A percentile compares a stretch with the other conserved stretches of the same genome.
Conservation (phyloP, 2,113 vertebrate genomes). For the Tricholaema leucomelas region DNA sequence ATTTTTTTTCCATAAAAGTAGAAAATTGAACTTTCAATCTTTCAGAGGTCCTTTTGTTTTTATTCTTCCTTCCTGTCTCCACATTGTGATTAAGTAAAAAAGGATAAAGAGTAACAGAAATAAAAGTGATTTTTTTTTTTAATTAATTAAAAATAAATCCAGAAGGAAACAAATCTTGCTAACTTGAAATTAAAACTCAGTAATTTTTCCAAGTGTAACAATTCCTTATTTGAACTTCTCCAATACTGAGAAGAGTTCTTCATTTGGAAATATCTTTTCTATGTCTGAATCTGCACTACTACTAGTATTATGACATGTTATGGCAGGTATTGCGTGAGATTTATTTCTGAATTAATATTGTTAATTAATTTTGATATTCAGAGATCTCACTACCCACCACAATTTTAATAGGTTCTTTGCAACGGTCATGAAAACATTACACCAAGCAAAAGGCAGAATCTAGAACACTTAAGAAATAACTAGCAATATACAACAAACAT, state of each 20-base stretch:
- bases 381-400: too few relatives aligned
- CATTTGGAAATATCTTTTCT: not conserved
- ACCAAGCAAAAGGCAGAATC: too few relatives aligned
- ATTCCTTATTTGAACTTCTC: not conserved
- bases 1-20: not conserved
- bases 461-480: too few relatives aligned
- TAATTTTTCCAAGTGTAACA: not conserved
- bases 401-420: too few relatives aligned
- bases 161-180: not conserved
- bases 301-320: not conserved
- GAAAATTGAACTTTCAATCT: not conserved
- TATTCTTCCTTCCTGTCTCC: not conserved
- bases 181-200: not conserved
- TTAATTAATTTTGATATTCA: too few relatives aligned
- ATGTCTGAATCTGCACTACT: not conserved
- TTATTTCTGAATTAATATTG: too few relatives aligned
- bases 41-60: not conserved
- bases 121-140: not conserved
- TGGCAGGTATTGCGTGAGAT: too few relatives aligned
- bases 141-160: too few relatives aligned
- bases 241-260: not conserved
- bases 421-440: too few relatives aligned
- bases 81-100: not conserved
- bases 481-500: too few relatives aligned
- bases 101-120: not conserved